Evolutionary conservation across 2,113 vertebrate genomes (phyloP).

Genomic region (Stercorarius parasiticus): DNA sequence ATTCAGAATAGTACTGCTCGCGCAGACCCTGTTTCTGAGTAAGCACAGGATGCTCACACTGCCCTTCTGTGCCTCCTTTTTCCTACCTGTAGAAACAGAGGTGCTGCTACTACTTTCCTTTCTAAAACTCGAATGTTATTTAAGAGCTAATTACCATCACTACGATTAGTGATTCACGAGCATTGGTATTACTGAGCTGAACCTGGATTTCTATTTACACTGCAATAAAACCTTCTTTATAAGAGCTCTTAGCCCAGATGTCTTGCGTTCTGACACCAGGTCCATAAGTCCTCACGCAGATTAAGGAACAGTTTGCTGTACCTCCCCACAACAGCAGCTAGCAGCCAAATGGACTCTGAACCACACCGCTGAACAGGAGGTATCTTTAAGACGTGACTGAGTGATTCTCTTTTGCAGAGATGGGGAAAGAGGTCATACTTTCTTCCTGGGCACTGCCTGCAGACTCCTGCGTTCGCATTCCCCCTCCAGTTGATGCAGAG

Average conservation of each 20-base stretch:
- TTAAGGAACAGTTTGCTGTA: neutral
- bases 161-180: neutral
- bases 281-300: neutral
- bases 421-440: neutral
- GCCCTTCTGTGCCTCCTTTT: neutral
- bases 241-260: neutral
- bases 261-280: neutral
- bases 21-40: neutral
- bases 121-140: neutral
- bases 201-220: neutral
- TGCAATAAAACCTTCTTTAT: neutral
- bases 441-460: neutral
- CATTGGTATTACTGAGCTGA: neutral
- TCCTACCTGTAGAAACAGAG: neutral
- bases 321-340: neutral
- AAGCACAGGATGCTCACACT: neutral
- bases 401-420: neutral
- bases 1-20: neutral
- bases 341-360: neutral
- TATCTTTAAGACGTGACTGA: neutral
- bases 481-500: neutral
- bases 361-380: neutral
- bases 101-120: neutral
- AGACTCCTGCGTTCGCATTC: neutral
- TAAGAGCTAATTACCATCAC: neutral